Percentiles rank a stretch among this genome's conserved stretches.
Evolutionary conservation across 2,113 vertebrate genomes (phyloP).

Genomic region (Falcunculus frontatus): DNA sequence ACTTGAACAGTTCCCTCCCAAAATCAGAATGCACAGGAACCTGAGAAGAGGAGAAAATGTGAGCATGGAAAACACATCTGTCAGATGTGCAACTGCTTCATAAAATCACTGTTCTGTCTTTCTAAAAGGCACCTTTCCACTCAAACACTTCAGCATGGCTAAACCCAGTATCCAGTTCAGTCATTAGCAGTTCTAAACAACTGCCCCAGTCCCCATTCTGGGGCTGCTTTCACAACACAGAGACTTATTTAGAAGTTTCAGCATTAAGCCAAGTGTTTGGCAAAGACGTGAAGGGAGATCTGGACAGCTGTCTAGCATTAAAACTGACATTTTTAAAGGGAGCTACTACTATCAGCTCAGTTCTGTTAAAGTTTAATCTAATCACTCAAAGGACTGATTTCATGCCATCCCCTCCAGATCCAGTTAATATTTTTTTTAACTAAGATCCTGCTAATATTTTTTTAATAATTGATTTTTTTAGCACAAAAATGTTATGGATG

Average conservation of each 20-base stretch:
- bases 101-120: not conserved
- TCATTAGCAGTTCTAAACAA: not conserved
- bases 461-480: not conserved
- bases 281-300: not conserved
- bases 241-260: not conserved
- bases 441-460: not conserved
- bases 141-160: not conserved
- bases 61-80: constrained; percentile 24
- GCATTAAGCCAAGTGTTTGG: not conserved
- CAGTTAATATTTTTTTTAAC: no score
- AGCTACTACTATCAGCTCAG: not conserved
- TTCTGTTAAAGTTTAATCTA: not conserved
- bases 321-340: not conserved
- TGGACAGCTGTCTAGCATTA: not conserved
- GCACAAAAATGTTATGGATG: not conserved
- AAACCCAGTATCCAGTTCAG: not conserved
- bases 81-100: not conserved
- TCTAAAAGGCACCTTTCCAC: not conserved
- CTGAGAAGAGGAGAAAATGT: not conserved
- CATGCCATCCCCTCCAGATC: not conserved
- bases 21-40: constrained; percentile 1
- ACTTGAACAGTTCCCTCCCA: constrained; percentile 17
- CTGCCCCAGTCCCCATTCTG: not conserved
- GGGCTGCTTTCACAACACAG: not conserved
- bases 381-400: not conserved